Conservation (phyloP, 2,888 invertebrate species). For the Biston betularia region DNA sequence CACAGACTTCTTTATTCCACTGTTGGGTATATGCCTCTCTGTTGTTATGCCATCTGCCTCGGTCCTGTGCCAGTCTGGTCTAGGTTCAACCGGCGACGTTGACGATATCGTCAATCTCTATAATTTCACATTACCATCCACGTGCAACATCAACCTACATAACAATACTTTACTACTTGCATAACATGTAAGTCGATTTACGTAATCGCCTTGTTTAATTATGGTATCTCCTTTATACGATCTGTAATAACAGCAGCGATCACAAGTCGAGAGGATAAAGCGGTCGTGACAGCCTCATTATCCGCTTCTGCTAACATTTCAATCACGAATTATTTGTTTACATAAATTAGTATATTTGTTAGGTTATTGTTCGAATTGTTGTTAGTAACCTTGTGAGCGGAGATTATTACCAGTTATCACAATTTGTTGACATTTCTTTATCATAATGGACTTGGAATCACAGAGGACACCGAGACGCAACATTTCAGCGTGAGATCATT, state of each 20-base stretch:
- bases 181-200: conserved; percentile 3
- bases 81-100: too few species aligned
- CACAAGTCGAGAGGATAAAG: background rate
- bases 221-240: conserved; percentile 1
- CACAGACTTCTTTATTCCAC: too few species aligned
- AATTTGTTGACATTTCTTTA: conserved; percentile 1
- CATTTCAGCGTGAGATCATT: background rate
- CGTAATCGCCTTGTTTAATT: conserved; percentile 5
- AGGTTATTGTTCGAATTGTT: conserved; percentile 8
- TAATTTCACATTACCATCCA: background rate
- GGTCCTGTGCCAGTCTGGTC: too few species aligned
- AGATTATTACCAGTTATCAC: background rate
- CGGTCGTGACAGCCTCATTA: conserved; percentile 26
- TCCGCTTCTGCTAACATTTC: conserved; percentile 14
- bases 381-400: background rate
- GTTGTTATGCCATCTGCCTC: too few species aligned
- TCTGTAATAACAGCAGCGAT: conserved; percentile 5
- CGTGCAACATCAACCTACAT: background rate
- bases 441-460: background rate
- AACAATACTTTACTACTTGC: background rate
- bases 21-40: too few species aligned
- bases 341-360: background rate
- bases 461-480: background rate
- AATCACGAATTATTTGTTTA: conserved; percentile 25
- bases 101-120: too few species aligned